These are phyloP conservation scores for Oplegnathus fasciatus DNA, from an alignment of 2,113 vertebrate genomes.

Conservation along the genomic window DNA sequence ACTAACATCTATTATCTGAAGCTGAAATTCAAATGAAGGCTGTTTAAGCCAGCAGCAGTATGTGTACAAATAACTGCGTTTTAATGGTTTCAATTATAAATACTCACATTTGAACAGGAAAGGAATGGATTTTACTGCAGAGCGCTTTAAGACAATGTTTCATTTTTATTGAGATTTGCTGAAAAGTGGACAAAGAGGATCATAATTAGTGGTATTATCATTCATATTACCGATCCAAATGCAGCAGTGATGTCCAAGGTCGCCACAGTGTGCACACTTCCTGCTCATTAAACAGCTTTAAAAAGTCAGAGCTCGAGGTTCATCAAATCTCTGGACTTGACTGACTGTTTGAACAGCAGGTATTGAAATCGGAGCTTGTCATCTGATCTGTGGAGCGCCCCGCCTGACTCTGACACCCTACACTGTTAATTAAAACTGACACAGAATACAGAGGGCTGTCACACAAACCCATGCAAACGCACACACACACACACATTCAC, in stretches of 20 bases:
- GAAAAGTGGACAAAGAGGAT: background rate
- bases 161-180: background rate
- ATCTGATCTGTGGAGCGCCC: constrained; percentile 62
- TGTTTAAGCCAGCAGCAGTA: background rate
- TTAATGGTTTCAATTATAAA: background rate
- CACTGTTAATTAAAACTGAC: constrained; percentile 80
- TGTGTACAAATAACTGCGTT: background rate
- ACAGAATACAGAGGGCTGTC: constrained; percentile 62
- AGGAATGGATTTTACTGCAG: background rate
- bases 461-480: background rate
- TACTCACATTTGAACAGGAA: background rate
- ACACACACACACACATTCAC: background rate
- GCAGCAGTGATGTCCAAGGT: background rate
- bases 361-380: constrained; percentile 75
- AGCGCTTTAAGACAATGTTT: background rate
- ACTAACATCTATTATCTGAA: background rate
- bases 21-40: background rate
- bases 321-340: constrained; percentile 68
- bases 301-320: constrained; percentile 2
- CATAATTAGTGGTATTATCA: background rate
- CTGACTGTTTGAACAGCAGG: constrained; percentile 42
- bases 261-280: background rate
- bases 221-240: background rate
- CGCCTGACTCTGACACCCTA: constrained; percentile 63
- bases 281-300: background rate